Evolutionary conservation across 2,888 invertebrate species (phyloP), one percentile per base, ranked within the genome.

Genomic region (Limenitis camilla): DNA sequence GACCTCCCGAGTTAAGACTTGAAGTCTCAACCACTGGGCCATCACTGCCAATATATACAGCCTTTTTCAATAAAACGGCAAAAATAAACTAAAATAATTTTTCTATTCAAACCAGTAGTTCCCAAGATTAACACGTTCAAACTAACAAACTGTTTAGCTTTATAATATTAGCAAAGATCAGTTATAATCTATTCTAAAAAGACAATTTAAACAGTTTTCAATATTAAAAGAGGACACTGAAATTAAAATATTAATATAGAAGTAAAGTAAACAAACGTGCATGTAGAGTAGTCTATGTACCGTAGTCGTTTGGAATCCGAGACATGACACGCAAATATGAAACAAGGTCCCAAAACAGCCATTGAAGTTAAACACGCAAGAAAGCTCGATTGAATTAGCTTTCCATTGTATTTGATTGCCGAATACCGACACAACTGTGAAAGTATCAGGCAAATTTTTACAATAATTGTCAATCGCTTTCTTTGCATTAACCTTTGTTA

Each of bases 391-490:
- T 29, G 10, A 52, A 31, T 47, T 29, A 31, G 31, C 10, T 52
- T 42, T 41, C 11, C 46, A 32, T 47, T 47, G 47, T 52, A 42
- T 32, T 42, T 42, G 32, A 47, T 32, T 10, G 41, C 35, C 10
- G 11, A 30, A 39, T 46, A 50, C 47, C 30, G 46, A 54, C 40
- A 36, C 35, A 51, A 48, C 40, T 44, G 61, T 57, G 61, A 59
- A 59, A 61, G 59, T 49, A 45, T 43, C 38, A 43, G 40, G 32
- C 46, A 42, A 28, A 43, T 52, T 57, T 35, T 50, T 45, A 44
- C 49, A 49, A 49, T 52, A 46, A 53, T 50, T 51, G 50, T 28
- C 28, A 56, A 57, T 58, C 54, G 52, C 64, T 64, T 64, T 64
- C 62, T 58, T 58, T 53, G 53, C 47, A 36, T 56, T 19, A 55